A percentile compares a stretch with the other conserved stretches of the same genome.
Evolutionary conservation across 2,888 invertebrate species (phyloP).

Genomic region (Tortricodes alternella): DNA sequence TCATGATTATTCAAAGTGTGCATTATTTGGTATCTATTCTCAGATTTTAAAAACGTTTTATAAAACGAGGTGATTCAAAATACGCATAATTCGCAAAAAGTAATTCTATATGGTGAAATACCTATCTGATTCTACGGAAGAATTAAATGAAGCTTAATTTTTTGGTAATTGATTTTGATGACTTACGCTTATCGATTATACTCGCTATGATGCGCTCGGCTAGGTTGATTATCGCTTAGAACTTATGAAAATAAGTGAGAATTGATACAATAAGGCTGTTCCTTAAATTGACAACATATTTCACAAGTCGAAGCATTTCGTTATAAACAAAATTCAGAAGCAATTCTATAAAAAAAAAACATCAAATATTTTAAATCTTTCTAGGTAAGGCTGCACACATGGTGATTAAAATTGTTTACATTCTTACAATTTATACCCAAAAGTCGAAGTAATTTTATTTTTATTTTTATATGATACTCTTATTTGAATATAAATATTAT

Average conservation of each 20-base stretch:
- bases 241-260: neutral
- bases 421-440: too few species aligned
- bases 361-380: too few species aligned
- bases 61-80: constrained; percentile 16
- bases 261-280: too few species aligned
- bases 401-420: too few species aligned
- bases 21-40: constrained; percentile 18
- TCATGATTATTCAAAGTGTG: constrained; percentile 30
- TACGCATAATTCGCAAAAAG: constrained; percentile 26
- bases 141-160: constrained; percentile 44
- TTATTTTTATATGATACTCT: too few species aligned
- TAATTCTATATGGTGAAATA: constrained; percentile 32
- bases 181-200: constrained; percentile 34
- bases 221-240: neutral
- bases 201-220: constrained; percentile 24
- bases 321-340: too few species aligned
- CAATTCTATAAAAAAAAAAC: too few species aligned
- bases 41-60: constrained; percentile 14
- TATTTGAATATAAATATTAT: too few species aligned
- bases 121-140: constrained; percentile 42
- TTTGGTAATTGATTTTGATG: constrained; percentile 38
- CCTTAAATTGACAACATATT: too few species aligned
- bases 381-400: too few species aligned
- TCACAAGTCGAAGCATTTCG: too few species aligned
- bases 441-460: too few species aligned